Base-by-base conservation (phyloP, 64 coral and sea anemone genomes). In the Montipora efflorescens region DNA sequence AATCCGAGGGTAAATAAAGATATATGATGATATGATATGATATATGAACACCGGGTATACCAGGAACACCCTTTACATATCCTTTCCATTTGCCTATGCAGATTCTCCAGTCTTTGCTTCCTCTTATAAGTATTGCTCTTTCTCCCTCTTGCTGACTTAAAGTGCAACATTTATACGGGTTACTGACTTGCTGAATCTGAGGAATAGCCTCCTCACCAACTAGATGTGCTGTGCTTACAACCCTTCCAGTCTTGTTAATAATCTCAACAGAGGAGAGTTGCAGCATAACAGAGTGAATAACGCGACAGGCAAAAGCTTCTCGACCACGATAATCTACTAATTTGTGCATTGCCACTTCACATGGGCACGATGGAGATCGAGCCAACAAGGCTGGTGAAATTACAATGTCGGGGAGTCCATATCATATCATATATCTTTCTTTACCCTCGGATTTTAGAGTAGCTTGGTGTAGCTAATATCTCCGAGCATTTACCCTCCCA, bases 91-190 rank as follows among this genome's bases (percentile, higher is more conserved):
- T 91, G 73, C 94, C 94, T 18, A 95, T 43, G 25, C 89, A 90
- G 48, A 95, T 36, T 3, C 94, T 89, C 88, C 88, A 95, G 76
- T 95, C 94, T 51, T 95, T 82, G 13, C 80, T 86, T 28, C 94
- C 94, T 91, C 94, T 80, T 70, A 95, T 79, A 75, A 95, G 76
- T 52, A 95, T 87, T 16, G 94, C 94, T 72, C 94, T 90, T n/a
- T 95, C 94, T 51, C 94, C 94, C 47, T 48, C 82, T 4, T 47
- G 10, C 3, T 66, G 78, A 2, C 91, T 82, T 6, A 95, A 22
- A 9, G 75, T 76, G 53, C 70, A 90, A 48, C 88, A 91, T 67
- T 76, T 67, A 15, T 36, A 1, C 14, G 45, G 7, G 16, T 90
- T 43, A 7, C 46, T 45, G 55, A 95, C 67, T 23, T 95, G 73